A percentile compares a stretch with the other conserved stretches of the same genome.
phyloP scores from a whole-genome alignment of 2,113 vertebrate genomes.

The Calonectris borealis region DNA sequence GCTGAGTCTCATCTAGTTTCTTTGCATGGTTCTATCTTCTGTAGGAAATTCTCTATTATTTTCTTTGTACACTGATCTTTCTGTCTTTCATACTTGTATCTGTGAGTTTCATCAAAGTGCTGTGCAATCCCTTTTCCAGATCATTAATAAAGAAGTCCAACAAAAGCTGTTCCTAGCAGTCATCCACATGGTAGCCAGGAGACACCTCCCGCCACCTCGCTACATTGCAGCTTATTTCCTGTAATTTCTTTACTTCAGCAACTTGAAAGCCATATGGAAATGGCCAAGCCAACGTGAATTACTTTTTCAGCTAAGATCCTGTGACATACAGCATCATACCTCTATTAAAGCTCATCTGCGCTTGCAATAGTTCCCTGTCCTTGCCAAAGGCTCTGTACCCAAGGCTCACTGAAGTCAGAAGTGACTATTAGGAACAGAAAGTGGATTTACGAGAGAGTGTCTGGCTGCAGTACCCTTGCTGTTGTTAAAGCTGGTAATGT shows the following conservation, averaged over 20 bases:
- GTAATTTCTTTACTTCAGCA: conserved; percentile 26
- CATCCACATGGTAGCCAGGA: conserved; percentile 46
- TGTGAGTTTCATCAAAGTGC: conserved; percentile 21
- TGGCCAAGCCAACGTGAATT: conserved; percentile 1
- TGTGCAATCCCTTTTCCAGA: conserved; percentile 17
- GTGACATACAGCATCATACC: not conserved
- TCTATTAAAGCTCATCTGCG: not conserved
- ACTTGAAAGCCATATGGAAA: conserved; percentile 38
- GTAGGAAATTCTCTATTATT: not conserved
- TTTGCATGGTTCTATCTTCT: not conserved
- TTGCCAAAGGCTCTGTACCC: not conserved
- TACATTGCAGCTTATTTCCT: conserved; percentile 45
- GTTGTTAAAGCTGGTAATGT: not conserved
- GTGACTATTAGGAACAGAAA: not conserved
- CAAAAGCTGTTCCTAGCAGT: conserved; percentile 1
- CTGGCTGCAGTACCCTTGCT: not conserved
- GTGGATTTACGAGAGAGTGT: not conserved
- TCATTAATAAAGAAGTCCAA: conserved; percentile 25
- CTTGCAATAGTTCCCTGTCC: not conserved
- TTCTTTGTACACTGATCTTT: conserved; percentile 2
- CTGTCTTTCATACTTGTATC: not conserved
- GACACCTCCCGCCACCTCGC: conserved; percentile 3
- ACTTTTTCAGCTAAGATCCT: conserved; percentile 11
- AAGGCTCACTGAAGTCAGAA: not conserved
- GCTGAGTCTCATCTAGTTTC: not conserved